These are phyloP conservation scores for Drosophila simulans DNA, from an alignment of 1,140 invertebrate genomes.

Conservation along the genomic window DNA sequence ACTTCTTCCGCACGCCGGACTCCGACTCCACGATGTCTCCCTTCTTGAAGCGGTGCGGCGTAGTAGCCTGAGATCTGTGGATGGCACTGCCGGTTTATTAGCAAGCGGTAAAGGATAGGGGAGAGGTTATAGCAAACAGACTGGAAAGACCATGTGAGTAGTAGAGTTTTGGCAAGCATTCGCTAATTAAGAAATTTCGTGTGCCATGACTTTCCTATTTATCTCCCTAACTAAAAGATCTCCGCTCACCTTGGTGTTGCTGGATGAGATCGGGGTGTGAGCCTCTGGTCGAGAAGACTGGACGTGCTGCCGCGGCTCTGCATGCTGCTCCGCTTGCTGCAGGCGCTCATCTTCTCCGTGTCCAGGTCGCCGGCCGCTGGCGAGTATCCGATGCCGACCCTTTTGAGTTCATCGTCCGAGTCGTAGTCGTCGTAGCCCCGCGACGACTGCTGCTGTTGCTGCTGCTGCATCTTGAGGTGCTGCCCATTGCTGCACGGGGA, in stretches of 20 bases:
- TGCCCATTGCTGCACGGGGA: slow-evolving; percentile 83
- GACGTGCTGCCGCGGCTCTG: slow-evolving; percentile 95
- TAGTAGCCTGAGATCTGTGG: slow-evolving; percentile 93
- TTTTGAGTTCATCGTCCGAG: slow-evolving; percentile 94
- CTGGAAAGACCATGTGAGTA: background rate
- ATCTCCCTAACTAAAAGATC: background rate
- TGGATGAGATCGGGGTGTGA: slow-evolving; percentile 93
- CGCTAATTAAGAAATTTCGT: background rate
- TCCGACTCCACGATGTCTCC: slow-evolving; percentile 98
- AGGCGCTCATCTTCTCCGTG: slow-evolving; percentile 86
- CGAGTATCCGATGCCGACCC: slow-evolving; percentile 94
- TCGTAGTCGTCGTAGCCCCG: slow-evolving; percentile 92
- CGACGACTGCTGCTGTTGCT: slow-evolving; percentile 85
- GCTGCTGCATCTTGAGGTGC: slow-evolving; percentile 72
- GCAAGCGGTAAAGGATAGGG: slow-evolving; percentile 14
- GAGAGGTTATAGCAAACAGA: background rate
- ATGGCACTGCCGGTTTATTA: slow-evolving; percentile 27
- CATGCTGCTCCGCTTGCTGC: slow-evolving; percentile 95
- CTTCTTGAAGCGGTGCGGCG: slow-evolving; percentile 98
- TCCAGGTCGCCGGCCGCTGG: slow-evolving; percentile 89
- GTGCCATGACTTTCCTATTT: background rate
- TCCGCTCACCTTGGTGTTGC: slow-evolving; percentile 90
- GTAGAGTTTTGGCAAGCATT: background rate
- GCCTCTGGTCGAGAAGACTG: slow-evolving; percentile 92
- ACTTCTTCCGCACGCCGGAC: slow-evolving; percentile 98